Percentiles rank a stretch among this genome's conserved stretches.
Conservation (phyloP, 2,113 vertebrate genomes). For the Oryzias curvinotus region DNA sequence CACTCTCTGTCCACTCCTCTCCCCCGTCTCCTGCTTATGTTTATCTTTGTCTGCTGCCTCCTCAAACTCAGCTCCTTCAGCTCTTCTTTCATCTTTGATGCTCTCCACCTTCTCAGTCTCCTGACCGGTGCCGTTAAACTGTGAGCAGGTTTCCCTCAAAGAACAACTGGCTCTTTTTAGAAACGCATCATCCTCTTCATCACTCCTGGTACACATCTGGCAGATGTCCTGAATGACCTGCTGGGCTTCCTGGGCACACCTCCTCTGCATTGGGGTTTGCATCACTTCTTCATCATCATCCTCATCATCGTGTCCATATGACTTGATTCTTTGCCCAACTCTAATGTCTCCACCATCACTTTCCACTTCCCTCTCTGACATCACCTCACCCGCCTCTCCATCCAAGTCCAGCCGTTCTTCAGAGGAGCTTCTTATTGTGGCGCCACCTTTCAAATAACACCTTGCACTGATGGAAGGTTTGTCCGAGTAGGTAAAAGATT, state of each 20-base stretch:
- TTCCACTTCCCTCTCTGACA: conserved; percentile 74
- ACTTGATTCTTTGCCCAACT: conserved; percentile 36
- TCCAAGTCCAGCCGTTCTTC: conserved; percentile 84
- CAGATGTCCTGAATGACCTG: conserved; percentile 96
- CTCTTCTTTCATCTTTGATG: conserved; percentile 33
- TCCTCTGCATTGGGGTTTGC: conserved; percentile 84
- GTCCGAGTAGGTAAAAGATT: conserved; percentile 94
- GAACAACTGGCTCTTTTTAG: conserved; percentile 21
- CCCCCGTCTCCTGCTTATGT: conserved; percentile 59
- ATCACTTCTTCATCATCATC: conserved; percentile 70
- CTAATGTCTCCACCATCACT: conserved; percentile 71
- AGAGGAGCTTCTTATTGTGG: conserved; percentile 86
- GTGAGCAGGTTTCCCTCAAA: conserved; percentile 26
- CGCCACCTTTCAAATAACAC: conserved; percentile 57
- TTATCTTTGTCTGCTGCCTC: conserved; percentile 61
- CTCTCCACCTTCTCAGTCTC: conserved; percentile 16
- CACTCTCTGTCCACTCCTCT: conserved; percentile 55
- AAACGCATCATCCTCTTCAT: conserved; percentile 63
- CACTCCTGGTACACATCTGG: conserved; percentile 84
- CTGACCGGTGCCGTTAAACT: conserved; percentile 38
- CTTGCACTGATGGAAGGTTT: conserved; percentile 69
- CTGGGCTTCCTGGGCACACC: conserved; percentile 90
- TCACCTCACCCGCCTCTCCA: conserved; percentile 61
- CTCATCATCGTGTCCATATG: conserved; percentile 53
- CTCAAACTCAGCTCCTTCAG: conserved; percentile 26